These are phyloP conservation scores for Callionymus lyra DNA, from an alignment of 2,113 vertebrate species.

Conservation along the genomic window DNA sequence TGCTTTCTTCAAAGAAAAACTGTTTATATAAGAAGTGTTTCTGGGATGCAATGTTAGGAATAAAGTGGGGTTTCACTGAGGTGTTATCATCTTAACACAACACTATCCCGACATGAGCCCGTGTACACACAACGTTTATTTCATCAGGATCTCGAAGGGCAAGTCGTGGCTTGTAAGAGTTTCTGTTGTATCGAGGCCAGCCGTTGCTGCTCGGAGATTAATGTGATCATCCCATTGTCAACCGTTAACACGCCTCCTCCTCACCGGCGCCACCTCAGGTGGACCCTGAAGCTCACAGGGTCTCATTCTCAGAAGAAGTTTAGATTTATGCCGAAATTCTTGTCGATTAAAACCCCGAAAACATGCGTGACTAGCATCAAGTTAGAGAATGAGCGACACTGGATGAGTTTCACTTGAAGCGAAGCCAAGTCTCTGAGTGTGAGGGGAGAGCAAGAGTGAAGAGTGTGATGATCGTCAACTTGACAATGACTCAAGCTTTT, in stretches of 20 bases:
- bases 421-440: conserved; percentile 42
- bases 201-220: conserved; percentile 33
- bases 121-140: conserved; percentile 2
- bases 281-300: neutral
- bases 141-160: conserved; percentile 28
- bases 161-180: conserved; percentile 62
- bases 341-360: no score
- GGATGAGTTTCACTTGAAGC: conserved; percentile 63
- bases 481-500: no score
- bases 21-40: no score
- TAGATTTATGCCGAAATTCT: no score
- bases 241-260: conserved; percentile 4
- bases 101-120: neutral
- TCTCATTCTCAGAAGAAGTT: neutral
- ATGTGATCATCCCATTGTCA: conserved; percentile 11
- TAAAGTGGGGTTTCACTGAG: no score
- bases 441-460: conserved; percentile 13
- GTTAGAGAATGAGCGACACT: neutral
- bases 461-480: neutral
- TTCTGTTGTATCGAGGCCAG: conserved; percentile 70
- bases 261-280: conserved; percentile 2
- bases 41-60: no score
- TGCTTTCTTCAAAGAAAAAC: no score
- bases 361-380: no score
- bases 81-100: neutral